Conservation (phyloP, 1,140 invertebrate genomes). For the Orchestia grillus region DNA sequence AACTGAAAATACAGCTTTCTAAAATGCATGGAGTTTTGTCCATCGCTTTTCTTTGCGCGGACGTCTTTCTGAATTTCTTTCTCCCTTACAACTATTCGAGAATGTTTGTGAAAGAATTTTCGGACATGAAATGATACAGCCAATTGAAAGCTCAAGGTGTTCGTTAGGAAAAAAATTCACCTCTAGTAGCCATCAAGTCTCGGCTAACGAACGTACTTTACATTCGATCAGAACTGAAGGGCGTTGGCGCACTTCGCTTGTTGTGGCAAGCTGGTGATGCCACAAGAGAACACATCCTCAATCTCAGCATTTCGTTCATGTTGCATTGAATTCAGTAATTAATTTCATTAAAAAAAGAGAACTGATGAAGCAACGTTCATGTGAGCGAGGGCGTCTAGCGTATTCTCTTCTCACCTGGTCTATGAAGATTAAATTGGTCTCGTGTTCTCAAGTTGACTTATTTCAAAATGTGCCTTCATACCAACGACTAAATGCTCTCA, state of each 20-base stretch:
- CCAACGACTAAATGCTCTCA: background rate
- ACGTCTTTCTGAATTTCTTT: background rate
- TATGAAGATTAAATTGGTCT: background rate
- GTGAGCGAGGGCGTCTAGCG: background rate
- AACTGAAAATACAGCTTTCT: background rate
- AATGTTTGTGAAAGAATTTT: background rate
- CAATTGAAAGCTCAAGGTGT: background rate
- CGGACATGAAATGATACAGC: background rate
- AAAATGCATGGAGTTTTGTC: background rate
- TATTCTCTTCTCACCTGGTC: constrained; percentile 25
- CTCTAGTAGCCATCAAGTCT: background rate
- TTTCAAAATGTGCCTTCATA: background rate
- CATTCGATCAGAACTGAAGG: background rate
- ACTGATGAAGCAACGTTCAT: too few species aligned
- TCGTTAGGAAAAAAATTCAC: background rate
- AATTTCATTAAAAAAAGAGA: background rate
- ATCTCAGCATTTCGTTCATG: background rate
- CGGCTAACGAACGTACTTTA: background rate
- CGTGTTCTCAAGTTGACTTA: background rate
- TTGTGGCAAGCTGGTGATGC: background rate
- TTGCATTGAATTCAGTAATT: background rate
- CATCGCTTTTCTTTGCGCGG: background rate
- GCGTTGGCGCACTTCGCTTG: background rate
- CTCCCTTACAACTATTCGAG: background rate
- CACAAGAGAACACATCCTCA: background rate